Base-by-base conservation (phyloP, 2,888 invertebrate species). In the Ophion slaviceki region DNA sequence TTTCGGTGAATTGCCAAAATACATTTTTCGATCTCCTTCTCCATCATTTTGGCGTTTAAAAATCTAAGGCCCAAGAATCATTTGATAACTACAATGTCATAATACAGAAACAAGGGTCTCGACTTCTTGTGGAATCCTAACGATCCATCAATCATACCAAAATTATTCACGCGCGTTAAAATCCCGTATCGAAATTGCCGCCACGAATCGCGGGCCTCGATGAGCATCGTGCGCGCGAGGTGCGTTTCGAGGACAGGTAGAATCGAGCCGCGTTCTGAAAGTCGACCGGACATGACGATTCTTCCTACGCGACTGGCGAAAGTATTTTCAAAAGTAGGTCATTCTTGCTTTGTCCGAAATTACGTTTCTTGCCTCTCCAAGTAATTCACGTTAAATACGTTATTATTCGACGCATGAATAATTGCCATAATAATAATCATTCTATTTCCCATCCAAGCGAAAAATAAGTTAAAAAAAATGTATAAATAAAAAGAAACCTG, bases 211-310 rank as follows among this genome's bases (percentile, higher is more conserved):
- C 80, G 80, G 14, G 11, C 14, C 53, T 14, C 53, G 53, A 53
- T 14, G 14, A 53, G 53, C 53, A 14, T 11, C 14, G 53, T 3
- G 11, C 14, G 53, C 53, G 53, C 53, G 36, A 6, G 36, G 36
- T 36, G 11, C 67, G 61, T 76, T 84, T 81, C 57, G 72, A 67
- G 74, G 77, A 53, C 74, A 81, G 81, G 53, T 17, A n/a, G 40
- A 24, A 40, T 76, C 59, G 17, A 67, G 14, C 20, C 24, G 61
- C 14, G 8, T 59, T 45, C 53, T 11, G 17, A 68, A 81, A 61
- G 11, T 53, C 17, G 36, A 68, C 5, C 47, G 24, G 40, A 80
- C 28, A 17, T 78, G 53, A 62, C 53, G 47, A 14, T 66, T 57
- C 59, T 24, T 53, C 14, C 53, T 53, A 53, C 53, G 53, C 10